Base-by-base conservation (phyloP, 2,888 invertebrate genomes). In the Aspidapion aeneum region DNA sequence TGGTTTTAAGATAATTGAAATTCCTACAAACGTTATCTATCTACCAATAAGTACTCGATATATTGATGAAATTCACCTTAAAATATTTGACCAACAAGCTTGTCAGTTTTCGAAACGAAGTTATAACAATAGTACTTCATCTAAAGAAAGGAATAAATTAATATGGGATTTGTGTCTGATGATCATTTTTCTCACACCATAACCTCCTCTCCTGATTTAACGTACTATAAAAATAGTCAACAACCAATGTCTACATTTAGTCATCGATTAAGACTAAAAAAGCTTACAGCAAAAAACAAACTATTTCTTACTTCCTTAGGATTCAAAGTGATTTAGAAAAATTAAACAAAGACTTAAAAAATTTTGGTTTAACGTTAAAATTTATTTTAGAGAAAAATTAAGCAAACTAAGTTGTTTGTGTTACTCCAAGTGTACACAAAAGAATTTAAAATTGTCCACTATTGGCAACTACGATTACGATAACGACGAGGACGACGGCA, bases 1-100 rank as follows among this genome's bases (percentile, higher is more conserved):
- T 22, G 77, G 77, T 17, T 77, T 74, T 72, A 75, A 76, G 72
- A 73, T 77, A 58, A 67, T 74, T 55, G 76, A 78, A 69, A 69
- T 71, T 18, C 75, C 75, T 2, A 63, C 61, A 57, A 74, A 73
- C 66, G 71, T 75, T 18, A 73, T 77, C 59, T 77, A 77, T 72
- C 71, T 76, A 63, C 75, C 75, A 49, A 70, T 77, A 17, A 73
- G 66, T 59, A 66, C 19, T 19, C 21, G 56, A 2, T 56, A 56
- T 12, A 21, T 56, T 21, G 56, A 56, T 56, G 56, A 56, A n/a
- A 56, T 56, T n/a, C 9, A 22, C 3, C 20, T 56, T 56, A 56
- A 56, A 56, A 21, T 56, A 56, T 18, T 17, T 9, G 21, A 21
- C 22, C 56, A 7, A 21, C n/a, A n/a, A 56, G n/a, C 22, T 20